Base-by-base conservation (phyloP, 1,140 invertebrate genomes). In the Pseudomyrmex pallidus region DNA sequence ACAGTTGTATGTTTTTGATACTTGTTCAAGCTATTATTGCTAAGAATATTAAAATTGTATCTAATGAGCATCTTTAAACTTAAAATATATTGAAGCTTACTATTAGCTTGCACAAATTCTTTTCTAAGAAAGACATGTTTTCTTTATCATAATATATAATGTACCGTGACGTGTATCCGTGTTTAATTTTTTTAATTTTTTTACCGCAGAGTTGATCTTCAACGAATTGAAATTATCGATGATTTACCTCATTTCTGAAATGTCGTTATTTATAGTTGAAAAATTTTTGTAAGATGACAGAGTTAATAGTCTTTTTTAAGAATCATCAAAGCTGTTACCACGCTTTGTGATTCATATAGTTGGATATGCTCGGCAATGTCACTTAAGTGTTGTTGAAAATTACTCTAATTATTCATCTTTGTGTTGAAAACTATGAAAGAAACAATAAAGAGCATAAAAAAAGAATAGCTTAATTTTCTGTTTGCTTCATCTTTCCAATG, bases 281-380 rank as follows among this genome's bases (percentile, higher is more conserved):
- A 57, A 59, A n/a, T 68, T 87, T 85, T 85, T 83, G 61, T 52
- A 61, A 59, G 50, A 25, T 52, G 20, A 44, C 35, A 68, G 56
- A 83, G 76, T 72, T 89, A 90, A 90, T 86, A 84, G 85, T 80
- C 89, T 85, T 35, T 83, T 83, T 66, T 68, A 66, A 48, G 86
- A 90, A 91, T 91, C 89, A 83, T 35, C 83, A 52, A 94, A 94
- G 94, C 94, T 94, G 94, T 94, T 94, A 94, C 94, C 93, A 94
- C 93, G 94, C 91, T 94, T 90, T 90, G 90, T 90, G 91, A 94
- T 92, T 91, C 91, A 90, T 90, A 91, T 93, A 93, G 92, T 93
- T 94, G 90, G 93, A 92, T 88, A 93, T 94, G 93, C 92, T 94
- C 90, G 91, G 90, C 82, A 92, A 93, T 88, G 90, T 88, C 85